A percentile compares a stretch with the other conserved stretches of the same genome.
phyloP scores from a whole-genome alignment of 2,888 invertebrate genomes.

The Trichacis sp. region DNA sequence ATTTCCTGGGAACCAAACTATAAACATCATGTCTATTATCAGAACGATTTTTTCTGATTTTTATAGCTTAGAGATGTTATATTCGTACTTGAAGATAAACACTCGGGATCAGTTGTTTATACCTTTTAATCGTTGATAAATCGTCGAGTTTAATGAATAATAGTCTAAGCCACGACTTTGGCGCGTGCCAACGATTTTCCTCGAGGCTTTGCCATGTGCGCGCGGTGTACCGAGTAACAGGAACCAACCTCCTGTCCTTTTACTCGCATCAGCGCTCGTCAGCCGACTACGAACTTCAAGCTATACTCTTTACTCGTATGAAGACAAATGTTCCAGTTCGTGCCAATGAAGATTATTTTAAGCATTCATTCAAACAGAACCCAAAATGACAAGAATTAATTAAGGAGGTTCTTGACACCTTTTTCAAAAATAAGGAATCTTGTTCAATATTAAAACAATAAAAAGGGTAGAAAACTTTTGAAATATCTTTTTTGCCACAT shows the following conservation, averaged over 20 bases:
- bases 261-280: slow-evolving; percentile 28
- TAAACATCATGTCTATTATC: neutral
- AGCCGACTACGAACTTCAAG: slow-evolving; percentile 37
- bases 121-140: neutral
- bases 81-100: too few relatives aligned
- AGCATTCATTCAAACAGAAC: too few relatives aligned
- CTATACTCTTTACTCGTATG: neutral
- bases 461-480: too few relatives aligned
- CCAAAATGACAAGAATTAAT: too few relatives aligned
- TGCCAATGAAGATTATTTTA: too few relatives aligned
- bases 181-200: slow-evolving; percentile 61
- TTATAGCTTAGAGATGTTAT: neutral
- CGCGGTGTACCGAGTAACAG: slow-evolving; percentile 52
- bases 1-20: slow-evolving; percentile 23
- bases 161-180: slow-evolving; percentile 20
- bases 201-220: slow-evolving; percentile 44
- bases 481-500: too few relatives aligned
- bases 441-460: too few relatives aligned
- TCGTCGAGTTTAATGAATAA: neutral
- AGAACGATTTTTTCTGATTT: neutral
- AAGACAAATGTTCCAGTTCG: too few relatives aligned
- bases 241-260: slow-evolving; percentile 44
- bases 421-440: too few relatives aligned
- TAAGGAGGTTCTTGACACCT: too few relatives aligned
- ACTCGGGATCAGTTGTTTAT: too few relatives aligned